Conservation (phyloP, 2,797 vertebrate species). For the Platyrinchus mystaceus region DNA sequence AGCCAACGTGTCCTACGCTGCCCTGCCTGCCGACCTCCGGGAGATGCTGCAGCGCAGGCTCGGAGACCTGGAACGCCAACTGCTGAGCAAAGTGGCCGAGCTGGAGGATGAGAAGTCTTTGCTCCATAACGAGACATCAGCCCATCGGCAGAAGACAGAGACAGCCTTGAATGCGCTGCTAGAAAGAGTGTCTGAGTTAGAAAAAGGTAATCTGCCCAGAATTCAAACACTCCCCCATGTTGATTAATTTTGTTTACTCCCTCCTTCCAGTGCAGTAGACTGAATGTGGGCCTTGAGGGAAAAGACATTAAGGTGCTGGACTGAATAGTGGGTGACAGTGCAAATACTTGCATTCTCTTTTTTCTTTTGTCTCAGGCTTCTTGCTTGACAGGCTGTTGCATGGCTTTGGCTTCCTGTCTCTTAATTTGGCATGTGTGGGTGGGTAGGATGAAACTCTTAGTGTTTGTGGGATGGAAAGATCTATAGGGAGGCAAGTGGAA, state of each 20-base stretch:
- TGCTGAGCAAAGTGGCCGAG: constrained; percentile 91
- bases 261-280: not conserved
- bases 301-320: not conserved
- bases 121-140: constrained; percentile 91
- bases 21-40: constrained; percentile 87
- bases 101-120: constrained; percentile 92
- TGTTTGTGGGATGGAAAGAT: constrained; percentile 3
- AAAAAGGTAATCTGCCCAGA: constrained; percentile 82
- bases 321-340: not conserved
- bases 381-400: not conserved
- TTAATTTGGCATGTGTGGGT: constrained; percentile 5
- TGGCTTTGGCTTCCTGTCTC: constrained; percentile 8
- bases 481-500: not conserved
- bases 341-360: not conserved
- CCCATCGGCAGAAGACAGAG: constrained; percentile 91
- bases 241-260: not conserved
- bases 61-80: constrained; percentile 89
- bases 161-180: constrained; percentile 87
- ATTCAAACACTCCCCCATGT: accelerated
- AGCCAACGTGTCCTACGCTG: constrained; percentile 83
- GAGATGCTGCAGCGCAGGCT: constrained; percentile 91
- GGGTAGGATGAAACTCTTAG: not conserved
- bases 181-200: constrained; percentile 91
- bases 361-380: not conserved
- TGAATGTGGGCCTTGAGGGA: not conserved